Evolutionary conservation across 2,797 vertebrate species (phyloP).

Genomic region (Crenuchus spilurus): DNA sequence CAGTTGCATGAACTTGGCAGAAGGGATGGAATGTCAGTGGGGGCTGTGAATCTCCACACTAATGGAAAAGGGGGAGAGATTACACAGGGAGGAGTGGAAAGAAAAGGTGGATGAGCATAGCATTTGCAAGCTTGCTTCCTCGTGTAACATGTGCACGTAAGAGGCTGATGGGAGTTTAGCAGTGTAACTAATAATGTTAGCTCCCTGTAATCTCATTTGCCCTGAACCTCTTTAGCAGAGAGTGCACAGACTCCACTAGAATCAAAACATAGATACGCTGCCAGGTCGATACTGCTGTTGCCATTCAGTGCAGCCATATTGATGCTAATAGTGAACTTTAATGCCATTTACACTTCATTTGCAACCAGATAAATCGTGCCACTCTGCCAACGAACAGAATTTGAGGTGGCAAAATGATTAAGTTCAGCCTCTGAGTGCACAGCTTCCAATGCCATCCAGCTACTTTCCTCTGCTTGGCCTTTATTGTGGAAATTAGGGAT

Average conservation of each 20-base stretch:
- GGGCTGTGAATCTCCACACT: background rate
- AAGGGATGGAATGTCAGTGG: conserved; percentile 15
- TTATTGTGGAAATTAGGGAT: background rate
- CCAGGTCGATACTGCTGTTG: conserved; percentile 32
- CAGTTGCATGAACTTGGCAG: conserved; percentile 37
- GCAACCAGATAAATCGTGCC: conserved; percentile 24
- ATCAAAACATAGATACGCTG: conserved; percentile 20
- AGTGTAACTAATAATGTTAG: conserved; percentile 20
- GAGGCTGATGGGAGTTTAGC: conserved; percentile 10
- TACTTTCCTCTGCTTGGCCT: background rate
- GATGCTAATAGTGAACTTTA: conserved; percentile 40
- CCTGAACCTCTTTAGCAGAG: background rate
- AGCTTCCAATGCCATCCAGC: conserved; percentile 5
- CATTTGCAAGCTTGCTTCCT: background rate
- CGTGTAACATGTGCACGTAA: background rate
- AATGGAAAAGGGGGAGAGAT: background rate
- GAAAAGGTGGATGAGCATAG: background rate
- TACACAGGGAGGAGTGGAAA: background rate
- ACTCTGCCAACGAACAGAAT: conserved; percentile 26
- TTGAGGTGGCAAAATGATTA: background rate
- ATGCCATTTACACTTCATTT: conserved; percentile 33
- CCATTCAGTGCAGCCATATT: conserved; percentile 20
- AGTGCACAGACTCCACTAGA: conserved; percentile 23
- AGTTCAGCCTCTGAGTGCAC: background rate
- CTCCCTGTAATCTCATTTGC: conserved; percentile 37